Evolutionary conservation across 2,797 vertebrate species (phyloP).

Genomic region (Chelon auratus): DNA sequence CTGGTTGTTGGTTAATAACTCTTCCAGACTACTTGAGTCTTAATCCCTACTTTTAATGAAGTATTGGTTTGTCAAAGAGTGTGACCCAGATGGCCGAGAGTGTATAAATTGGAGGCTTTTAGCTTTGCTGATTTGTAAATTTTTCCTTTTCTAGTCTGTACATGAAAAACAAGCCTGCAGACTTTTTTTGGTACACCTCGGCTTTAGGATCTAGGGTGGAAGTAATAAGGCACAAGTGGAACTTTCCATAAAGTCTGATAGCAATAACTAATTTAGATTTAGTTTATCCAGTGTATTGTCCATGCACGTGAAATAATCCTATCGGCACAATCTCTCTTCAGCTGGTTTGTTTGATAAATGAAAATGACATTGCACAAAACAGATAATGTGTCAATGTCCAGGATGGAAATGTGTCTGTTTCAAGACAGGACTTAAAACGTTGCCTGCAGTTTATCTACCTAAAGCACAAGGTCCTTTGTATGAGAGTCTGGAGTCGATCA

Average conservation of each 20-base stretch:
- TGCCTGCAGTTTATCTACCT: slow-evolving; percentile 51
- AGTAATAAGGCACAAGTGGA: slow-evolving; percentile 55
- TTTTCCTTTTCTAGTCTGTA: slow-evolving; percentile 26
- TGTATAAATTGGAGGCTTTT: slow-evolving; percentile 26
- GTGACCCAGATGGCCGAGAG: background rate
- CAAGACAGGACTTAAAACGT: slow-evolving; percentile 42
- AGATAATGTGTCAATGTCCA: slow-evolving; percentile 12
- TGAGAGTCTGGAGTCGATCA: slow-evolving; percentile 49
- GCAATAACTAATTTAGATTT: slow-evolving; percentile 80
- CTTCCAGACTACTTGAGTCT: slow-evolving; percentile 36
- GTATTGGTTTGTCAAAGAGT: slow-evolving; percentile 46
- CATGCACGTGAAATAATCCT: slow-evolving; percentile 36
- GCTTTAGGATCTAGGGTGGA: slow-evolving; percentile 16
- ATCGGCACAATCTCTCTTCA: slow-evolving; percentile 39
- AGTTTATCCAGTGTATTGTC: slow-evolving; percentile 56
- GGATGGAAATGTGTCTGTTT: slow-evolving; percentile 55
- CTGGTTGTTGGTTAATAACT: slow-evolving; percentile 37
- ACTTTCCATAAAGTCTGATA: slow-evolving; percentile 65
- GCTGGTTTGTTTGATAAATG: slow-evolving; percentile 34
- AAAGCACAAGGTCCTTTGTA: slow-evolving; percentile 73
- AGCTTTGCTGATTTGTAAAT: slow-evolving; percentile 32
- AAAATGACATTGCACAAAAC: slow-evolving; percentile 22
- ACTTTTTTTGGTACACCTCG: slow-evolving; percentile 8
- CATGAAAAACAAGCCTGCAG: slow-evolving; percentile 37
- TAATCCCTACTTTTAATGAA: slow-evolving; percentile 41